A percentile compares a stretch with the other conserved stretches of the same genome.
Evolutionary conservation across 2,113 vertebrate species (phyloP).

Genomic region (Redunca redunca): DNA sequence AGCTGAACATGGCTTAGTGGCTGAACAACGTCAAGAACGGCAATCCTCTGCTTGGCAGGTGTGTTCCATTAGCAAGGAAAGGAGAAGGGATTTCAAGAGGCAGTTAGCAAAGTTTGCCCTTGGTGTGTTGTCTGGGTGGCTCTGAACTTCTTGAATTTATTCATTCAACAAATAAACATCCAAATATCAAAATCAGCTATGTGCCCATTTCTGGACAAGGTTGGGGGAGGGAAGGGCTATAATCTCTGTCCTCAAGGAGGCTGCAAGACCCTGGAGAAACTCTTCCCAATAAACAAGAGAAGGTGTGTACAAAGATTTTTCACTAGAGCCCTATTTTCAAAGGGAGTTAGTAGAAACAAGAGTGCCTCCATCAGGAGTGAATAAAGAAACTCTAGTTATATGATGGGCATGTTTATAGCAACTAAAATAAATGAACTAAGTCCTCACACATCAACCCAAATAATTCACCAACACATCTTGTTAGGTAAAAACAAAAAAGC

Average conservation of each 20-base stretch:
- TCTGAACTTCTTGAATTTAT: neutral
- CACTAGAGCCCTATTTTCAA: neutral
- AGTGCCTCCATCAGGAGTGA: neutral
- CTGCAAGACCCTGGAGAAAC: neutral
- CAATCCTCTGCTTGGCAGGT: neutral
- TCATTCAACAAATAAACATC: neutral
- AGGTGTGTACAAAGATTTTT: neutral
- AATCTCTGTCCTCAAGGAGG: neutral
- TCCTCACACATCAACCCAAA: neutral
- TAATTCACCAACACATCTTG: neutral
- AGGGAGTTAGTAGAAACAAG: neutral
- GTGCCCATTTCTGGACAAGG: neutral
- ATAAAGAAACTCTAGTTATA: neutral
- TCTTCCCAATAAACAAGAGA: neutral
- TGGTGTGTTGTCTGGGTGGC: neutral
- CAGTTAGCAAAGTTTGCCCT: neutral
- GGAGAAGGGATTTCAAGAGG: neutral
- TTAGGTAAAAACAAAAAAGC: neutral
- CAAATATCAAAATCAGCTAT: neutral
- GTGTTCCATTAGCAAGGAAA: neutral
- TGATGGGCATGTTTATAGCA: neutral
- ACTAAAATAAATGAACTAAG: neutral
- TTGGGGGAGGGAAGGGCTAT: neutral
- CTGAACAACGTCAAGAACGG: neutral
- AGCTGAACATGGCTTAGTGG: neutral